Base-by-base conservation (phyloP, 2,888 invertebrate species). In the Graphium colonna region DNA sequence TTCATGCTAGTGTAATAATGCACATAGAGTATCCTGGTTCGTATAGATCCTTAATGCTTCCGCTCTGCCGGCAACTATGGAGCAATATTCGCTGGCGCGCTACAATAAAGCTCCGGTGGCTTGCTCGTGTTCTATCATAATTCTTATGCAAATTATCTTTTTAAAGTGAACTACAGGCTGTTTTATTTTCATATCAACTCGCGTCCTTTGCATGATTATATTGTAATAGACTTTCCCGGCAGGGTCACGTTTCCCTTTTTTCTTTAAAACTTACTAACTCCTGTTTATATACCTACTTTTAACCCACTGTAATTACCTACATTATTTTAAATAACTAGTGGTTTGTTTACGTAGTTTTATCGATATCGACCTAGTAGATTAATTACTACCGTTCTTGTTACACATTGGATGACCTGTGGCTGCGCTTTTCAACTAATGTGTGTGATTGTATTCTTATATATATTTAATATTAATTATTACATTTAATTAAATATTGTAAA, bases 51-150 rank as follows among this genome's bases (percentile, higher is more conserved):
- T 59, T 58, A 61, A 62, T 59, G 59, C 57, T 60, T 56, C 56
- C 61, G 61, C 56, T 53, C 51, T 56, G 51, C 40, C 51, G 52
- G 33, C 51, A 56, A 49, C 55, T 56, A 51, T 42, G 26, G 21
- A 47, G 55, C 60, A 64, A 62, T 63, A 63, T 61, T 65, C 59
- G 56, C 60, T 57, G 59, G 60, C 61, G 56, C 56, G 50, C 36
- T 48, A 62, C 59, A 52, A 63, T 64, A 64, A 65, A 60, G 61
- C 53, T 60, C 59, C 50, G 55, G 58, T 52, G 44, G 58, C 53
- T 55, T 57, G 58, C 57, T 57, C 57, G 55, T 52, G 43, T 41
- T 38, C 38, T 45, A 47, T 55, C 56, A 59, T 60, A 58, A 61
- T 60, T 59, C 55, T 56, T 57, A 57, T 60, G 60, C 57, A 62